Percentiles rank a stretch among this genome's conserved stretches.
phyloP scores from a whole-genome alignment of 2,797 vertebrate genomes.

The Petrocephalus schoutedeni region DNA sequence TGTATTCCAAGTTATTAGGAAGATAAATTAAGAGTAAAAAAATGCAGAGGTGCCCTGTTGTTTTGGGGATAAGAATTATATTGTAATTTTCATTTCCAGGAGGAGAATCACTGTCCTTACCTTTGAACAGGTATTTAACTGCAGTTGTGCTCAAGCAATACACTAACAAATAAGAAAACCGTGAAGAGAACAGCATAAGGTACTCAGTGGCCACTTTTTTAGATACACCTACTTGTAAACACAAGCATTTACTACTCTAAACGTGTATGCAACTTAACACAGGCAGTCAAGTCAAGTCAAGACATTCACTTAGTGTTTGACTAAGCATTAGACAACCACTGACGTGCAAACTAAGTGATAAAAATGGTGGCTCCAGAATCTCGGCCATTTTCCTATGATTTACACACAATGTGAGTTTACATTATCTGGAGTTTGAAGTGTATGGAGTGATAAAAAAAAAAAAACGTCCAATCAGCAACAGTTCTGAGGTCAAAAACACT shows the following conservation, averaged over 20 bases:
- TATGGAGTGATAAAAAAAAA: not conserved
- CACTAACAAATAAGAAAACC: not conserved
- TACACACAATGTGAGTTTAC: not conserved
- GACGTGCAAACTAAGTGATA: not conserved
- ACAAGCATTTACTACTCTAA: not conserved
- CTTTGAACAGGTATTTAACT: not conserved
- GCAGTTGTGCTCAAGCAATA: not conserved
- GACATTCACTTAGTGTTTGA: not conserved
- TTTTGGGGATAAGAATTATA: not conserved
- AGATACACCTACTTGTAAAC: not conserved
- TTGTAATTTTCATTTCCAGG: not conserved
- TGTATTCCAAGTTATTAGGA: not conserved
- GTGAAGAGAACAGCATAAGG: not conserved
- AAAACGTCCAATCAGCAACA: not conserved
- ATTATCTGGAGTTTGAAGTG: not conserved
- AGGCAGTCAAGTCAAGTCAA: not conserved
- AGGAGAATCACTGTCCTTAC: not conserved
- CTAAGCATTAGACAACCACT: not conserved
- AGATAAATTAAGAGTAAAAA: not conserved
- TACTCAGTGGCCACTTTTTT: not conserved
- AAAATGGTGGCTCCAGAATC: not conserved
- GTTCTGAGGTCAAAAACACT: not conserved
- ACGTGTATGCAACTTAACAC: not conserved
- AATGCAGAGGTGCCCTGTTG: not conserved
- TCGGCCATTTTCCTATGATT: too few relatives aligned